A percentile compares a stretch with the other conserved stretches of the same genome.
These are phyloP conservation scores for Cataglyphis albicans DNA, from an alignment of 2,888 invertebrate species.

Conservation along the genomic window DNA sequence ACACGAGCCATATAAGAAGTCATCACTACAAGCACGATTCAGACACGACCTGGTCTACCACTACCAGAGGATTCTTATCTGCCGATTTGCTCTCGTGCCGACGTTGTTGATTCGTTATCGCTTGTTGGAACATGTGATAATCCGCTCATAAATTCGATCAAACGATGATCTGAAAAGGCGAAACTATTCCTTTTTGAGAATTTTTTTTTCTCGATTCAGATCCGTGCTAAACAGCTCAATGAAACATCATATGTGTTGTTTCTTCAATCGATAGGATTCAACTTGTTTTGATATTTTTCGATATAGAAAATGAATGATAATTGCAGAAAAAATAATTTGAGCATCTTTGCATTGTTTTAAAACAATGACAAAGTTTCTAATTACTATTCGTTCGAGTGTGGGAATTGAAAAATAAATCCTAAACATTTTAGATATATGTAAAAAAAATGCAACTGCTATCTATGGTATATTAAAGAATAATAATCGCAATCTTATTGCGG, in stretches of 20 bases:
- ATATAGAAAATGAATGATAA: not conserved
- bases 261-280: not conserved
- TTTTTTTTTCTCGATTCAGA: not conserved
- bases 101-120: conserved; percentile 59
- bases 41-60: conserved; percentile 47
- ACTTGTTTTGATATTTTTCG: not conserved
- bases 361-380: not conserved
- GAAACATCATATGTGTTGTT: not conserved
- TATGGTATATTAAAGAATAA: conserved; percentile 1
- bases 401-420: conserved; percentile 21
- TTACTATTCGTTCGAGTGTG: not conserved
- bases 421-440: not conserved
- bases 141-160: conserved; percentile 25
- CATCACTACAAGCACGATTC: conserved; percentile 8
- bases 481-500: not conserved
- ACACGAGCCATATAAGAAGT: conserved; percentile 17
- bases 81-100: conserved; percentile 57
- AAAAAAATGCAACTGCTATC: not conserved
- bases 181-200: not conserved
- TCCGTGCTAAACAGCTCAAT: not conserved
- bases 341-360: not conserved
- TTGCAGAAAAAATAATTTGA: not conserved
- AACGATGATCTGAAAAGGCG: not conserved
- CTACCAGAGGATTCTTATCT: conserved; percentile 61
- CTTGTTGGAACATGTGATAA: conserved; percentile 42